These are phyloP conservation scores for Thalassoma bifasciatum DNA, from an alignment of 2,113 vertebrate species.

Conservation along the genomic window DNA sequence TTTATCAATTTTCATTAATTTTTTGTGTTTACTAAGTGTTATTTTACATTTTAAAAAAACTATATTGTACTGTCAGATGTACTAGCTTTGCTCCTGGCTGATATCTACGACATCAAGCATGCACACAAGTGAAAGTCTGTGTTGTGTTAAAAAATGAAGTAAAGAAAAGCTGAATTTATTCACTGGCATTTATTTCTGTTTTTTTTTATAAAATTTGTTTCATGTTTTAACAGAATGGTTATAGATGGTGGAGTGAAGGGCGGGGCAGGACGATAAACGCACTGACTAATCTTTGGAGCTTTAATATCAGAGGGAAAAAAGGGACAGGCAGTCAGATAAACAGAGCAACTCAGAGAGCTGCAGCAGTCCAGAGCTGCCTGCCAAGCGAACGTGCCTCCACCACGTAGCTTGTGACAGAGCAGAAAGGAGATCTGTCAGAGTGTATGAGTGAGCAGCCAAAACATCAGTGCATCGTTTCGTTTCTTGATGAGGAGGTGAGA, in stretches of 20 bases:
- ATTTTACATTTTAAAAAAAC: too few species aligned
- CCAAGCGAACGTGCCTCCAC: slow-evolving; percentile 46
- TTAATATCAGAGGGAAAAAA: slow-evolving; percentile 53
- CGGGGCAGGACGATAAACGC: slow-evolving; percentile 20
- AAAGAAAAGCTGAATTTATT: too few species aligned
- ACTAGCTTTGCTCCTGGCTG: too few species aligned
- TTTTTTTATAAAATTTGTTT: background rate
- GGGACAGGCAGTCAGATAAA: slow-evolving; percentile 68
- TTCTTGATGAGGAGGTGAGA: slow-evolving; percentile 35
- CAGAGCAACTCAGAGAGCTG: slow-evolving; percentile 31
- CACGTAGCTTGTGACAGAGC: slow-evolving; percentile 37
- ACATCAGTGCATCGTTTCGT: slow-evolving; percentile 17
- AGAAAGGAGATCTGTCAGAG: slow-evolving; percentile 12
- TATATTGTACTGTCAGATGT: too few species aligned
- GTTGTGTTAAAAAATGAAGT: too few species aligned
- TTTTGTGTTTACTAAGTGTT: too few species aligned
- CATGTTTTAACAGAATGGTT: slow-evolving; percentile 9
- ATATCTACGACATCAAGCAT: too few species aligned
- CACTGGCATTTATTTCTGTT: background rate
- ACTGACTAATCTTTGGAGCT: slow-evolving; percentile 63
- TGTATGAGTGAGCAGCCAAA: slow-evolving; percentile 29
- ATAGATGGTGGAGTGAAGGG: slow-evolving; percentile 16
- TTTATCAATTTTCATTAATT: too few species aligned
- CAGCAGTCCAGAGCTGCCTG: slow-evolving; percentile 65
- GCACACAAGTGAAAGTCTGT: too few species aligned